phyloP scores from a whole-genome alignment of 2,113 vertebrate genomes.

The Alligator sinensis region DNA sequence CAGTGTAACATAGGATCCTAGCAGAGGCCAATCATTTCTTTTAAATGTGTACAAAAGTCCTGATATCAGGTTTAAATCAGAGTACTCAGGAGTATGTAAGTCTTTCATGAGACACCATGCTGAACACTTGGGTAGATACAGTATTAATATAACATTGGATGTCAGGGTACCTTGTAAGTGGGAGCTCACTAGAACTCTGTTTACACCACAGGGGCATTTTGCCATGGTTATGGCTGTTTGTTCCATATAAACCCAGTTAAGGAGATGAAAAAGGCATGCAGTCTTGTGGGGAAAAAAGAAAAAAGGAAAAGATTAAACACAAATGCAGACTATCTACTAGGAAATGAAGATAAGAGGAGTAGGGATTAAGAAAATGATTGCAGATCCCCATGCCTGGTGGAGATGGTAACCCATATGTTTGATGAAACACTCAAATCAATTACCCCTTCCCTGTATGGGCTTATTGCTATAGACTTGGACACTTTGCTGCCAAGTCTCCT shows the following conservation, averaged over 20 bases:
- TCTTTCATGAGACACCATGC: conserved; percentile 16
- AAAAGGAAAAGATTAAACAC: background rate
- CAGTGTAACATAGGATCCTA: conserved; percentile 8
- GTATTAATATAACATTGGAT: background rate
- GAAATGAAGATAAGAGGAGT: background rate
- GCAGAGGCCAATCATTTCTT: conserved; percentile 22
- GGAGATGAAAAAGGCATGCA: background rate
- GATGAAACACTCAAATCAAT: background rate
- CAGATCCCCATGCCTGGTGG: background rate
- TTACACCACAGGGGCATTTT: conserved; percentile 7
- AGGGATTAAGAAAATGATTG: background rate
- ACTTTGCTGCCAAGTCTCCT: background rate
- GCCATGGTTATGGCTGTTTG: background rate
- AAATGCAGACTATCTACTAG: background rate
- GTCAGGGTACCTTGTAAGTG: background rate
- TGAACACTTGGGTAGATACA: conserved; percentile 5
- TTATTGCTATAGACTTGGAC: background rate
- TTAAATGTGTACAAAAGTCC: background rate
- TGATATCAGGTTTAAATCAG: conserved; percentile 3
- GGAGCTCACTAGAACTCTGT: background rate
- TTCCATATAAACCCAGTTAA: background rate
- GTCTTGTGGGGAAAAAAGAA: background rate
- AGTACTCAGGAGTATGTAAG: background rate
- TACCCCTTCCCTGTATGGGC: background rate
- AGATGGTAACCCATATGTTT: background rate